phyloP scores from a whole-genome alignment of 2,113 vertebrate genomes.

The Crocuta crocuta region DNA sequence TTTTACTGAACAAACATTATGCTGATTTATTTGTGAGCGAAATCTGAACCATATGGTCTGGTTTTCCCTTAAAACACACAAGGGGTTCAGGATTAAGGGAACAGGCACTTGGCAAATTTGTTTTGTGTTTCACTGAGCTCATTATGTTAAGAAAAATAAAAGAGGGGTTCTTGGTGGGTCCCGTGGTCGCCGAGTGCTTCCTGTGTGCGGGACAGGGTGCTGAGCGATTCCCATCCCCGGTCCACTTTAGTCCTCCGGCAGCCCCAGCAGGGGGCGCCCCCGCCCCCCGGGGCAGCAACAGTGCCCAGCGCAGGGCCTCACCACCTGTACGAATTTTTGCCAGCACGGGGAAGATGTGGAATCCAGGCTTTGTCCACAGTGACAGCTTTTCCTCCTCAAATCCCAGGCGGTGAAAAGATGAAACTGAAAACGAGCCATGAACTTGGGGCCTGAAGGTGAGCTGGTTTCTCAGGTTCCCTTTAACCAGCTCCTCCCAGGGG shows the following conservation, averaged over 20 bases:
- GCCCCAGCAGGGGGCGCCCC: neutral
- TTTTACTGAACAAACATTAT: constrained; percentile 75
- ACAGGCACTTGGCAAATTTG: constrained; percentile 55
- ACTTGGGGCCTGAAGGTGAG: neutral
- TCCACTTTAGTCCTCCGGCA: too few relatives aligned
- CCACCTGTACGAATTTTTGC: neutral
- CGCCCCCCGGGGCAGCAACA: neutral
- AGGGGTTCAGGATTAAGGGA: constrained; percentile 61
- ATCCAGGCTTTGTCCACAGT: neutral
- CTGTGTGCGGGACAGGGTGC: neutral
- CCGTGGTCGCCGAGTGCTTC: neutral
- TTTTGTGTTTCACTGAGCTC: constrained; percentile 43
- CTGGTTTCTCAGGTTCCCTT: neutral
- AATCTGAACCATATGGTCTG: constrained; percentile 72
- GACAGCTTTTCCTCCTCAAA: constrained; percentile 12
- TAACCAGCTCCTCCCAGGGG: neutral
- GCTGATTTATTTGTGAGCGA: constrained; percentile 77
- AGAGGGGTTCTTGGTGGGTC: too few relatives aligned
- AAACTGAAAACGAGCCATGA: neutral
- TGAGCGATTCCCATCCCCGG: neutral
- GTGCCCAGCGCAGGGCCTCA: neutral
- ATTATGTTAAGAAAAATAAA: neutral
- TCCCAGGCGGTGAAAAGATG: neutral
- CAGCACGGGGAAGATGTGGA: neutral
- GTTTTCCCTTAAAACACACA: constrained; percentile 54